These are phyloP conservation scores for Pantherophis alleghaniensis DNA, from an alignment of 2,797 vertebrate genomes.

Conservation along the genomic window DNA sequence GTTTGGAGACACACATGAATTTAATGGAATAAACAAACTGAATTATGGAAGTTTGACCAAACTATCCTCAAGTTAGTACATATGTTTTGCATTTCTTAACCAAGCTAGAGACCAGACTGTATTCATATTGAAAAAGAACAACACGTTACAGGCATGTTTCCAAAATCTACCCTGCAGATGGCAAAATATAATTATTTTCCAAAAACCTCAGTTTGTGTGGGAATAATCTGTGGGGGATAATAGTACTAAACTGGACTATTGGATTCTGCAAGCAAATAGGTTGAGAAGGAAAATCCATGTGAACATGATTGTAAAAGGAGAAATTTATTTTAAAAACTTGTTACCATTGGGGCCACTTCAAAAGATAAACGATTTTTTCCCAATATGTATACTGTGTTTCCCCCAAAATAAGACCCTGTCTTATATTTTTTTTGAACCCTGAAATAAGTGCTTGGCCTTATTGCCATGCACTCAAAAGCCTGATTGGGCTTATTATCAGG, in stretches of 20 bases:
- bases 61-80: background rate
- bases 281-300: background rate
- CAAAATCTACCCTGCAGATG: background rate
- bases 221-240: constrained; percentile 7
- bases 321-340: background rate
- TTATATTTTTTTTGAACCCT: too few species aligned
- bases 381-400: background rate
- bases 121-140: background rate
- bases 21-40: background rate
- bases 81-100: background rate
- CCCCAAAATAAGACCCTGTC: too few species aligned
- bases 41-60: background rate
- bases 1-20: background rate
- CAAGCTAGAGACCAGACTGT: background rate
- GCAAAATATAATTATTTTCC: background rate
- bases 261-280: background rate
- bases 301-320: background rate
- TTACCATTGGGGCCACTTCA: background rate
- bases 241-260: background rate
- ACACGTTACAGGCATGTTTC: constrained; percentile 9
- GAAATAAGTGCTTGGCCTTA: too few species aligned
- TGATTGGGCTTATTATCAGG: too few species aligned
- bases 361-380: background rate
- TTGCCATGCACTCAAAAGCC: too few species aligned
- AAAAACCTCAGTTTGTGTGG: background rate